Conservation (phyloP, 2,797 vertebrate genomes). For the Ciconia nigra region DNA sequence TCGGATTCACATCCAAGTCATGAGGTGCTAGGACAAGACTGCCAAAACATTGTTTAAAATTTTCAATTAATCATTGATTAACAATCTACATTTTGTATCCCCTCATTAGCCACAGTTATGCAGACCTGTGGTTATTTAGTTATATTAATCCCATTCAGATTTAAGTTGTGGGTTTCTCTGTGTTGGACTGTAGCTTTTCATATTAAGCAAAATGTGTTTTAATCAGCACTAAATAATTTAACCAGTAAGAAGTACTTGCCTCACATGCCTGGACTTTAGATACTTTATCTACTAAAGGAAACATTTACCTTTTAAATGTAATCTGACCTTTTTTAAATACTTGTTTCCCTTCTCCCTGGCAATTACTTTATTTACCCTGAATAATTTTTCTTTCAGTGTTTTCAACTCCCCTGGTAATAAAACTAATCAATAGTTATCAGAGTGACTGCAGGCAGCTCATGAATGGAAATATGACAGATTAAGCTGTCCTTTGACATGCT, state of each 20-base stretch:
- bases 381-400: background rate
- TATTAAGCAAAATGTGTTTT: background rate
- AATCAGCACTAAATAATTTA: slow-evolving; percentile 22
- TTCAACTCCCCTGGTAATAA: background rate
- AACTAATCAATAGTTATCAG: background rate
- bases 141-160: background rate
- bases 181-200: slow-evolving; percentile 20
- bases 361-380: slow-evolving; percentile 1
- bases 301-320: slow-evolving; percentile 35
- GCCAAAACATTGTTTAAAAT: slow-evolving; percentile 41
- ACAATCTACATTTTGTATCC: slow-evolving; percentile 30
- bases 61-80: background rate
- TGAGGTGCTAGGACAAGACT: slow-evolving; percentile 69
- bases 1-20: slow-evolving; percentile 55
- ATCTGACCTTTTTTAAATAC: background rate
- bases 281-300: background rate
- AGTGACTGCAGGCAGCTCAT: slow-evolving; percentile 36
- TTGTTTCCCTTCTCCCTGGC: background rate
- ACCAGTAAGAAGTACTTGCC: background rate
- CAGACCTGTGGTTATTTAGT: slow-evolving; percentile 13
- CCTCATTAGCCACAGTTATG: background rate
- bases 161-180: slow-evolving; percentile 23
- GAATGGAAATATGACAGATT: background rate
- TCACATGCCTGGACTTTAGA: slow-evolving; percentile 9
- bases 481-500: slow-evolving; percentile 2